phyloP scores from a whole-genome alignment of 2,888 invertebrate species.

The Caenorhabditis macrosperma region DNA sequence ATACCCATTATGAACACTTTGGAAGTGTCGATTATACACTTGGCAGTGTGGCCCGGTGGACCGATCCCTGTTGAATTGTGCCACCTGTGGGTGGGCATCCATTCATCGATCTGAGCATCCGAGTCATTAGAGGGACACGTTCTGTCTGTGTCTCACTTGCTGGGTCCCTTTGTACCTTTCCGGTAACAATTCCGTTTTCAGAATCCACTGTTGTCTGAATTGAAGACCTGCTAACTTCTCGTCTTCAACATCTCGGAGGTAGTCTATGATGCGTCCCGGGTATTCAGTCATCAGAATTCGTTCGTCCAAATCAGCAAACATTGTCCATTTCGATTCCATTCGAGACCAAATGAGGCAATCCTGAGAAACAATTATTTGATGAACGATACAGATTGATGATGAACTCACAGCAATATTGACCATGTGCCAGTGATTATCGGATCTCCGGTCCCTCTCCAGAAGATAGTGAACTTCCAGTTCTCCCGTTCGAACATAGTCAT shows the following conservation, averaged over 20 bases:
- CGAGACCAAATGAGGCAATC: constrained; percentile 16
- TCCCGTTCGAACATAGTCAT: constrained; percentile 46
- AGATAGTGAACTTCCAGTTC: constrained; percentile 36
- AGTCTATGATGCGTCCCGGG: constrained; percentile 25
- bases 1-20: constrained; percentile 41
- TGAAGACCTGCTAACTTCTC: constrained; percentile 13
- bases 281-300: constrained; percentile 42
- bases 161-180: constrained; percentile 1
- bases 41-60: constrained; percentile 38
- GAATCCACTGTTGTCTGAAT: constrained; percentile 53
- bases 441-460: constrained; percentile 5
- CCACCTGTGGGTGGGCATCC: constrained; percentile 52
- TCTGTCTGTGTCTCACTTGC: too few species aligned
- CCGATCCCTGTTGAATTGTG: constrained; percentile 30
- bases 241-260: constrained; percentile 7
- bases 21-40: constrained; percentile 26
- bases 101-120: constrained; percentile 27
- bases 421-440: constrained; percentile 32
- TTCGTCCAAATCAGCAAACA: constrained; percentile 45
- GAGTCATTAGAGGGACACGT: too few species aligned
- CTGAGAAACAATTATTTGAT: constrained; percentile 1
- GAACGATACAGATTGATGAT: too few species aligned
- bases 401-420: constrained; percentile 16
- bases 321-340: constrained; percentile 41
- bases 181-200: constrained; percentile 45